Conservation (phyloP, 1,140 invertebrate species). For the Phortica variegata region DNA sequence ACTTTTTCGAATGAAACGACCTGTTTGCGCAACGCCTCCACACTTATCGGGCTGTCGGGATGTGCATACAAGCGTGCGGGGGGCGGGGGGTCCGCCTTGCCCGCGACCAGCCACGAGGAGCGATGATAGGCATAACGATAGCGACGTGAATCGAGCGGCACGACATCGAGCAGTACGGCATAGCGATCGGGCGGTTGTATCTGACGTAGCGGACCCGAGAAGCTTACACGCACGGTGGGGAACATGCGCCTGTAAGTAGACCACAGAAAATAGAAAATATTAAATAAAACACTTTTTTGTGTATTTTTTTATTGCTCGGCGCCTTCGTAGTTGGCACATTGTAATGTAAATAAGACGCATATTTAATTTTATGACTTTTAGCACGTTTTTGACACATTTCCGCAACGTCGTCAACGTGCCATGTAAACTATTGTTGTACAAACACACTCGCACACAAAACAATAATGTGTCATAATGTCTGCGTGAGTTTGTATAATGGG, state of each 20-base stretch:
- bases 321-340: conserved; percentile 16
- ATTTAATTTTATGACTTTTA: conserved; percentile 56
- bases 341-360: conserved; percentile 48
- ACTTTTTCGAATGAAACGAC: conserved; percentile 99
- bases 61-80: conserved; percentile 92
- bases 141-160: conserved; percentile 93
- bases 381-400: conserved; percentile 55
- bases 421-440: neutral
- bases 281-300: conserved; percentile 12
- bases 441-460: neutral
- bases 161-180: conserved; percentile 95
- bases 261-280: conserved; percentile 37
- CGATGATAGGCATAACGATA: conserved; percentile 98
- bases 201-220: conserved; percentile 74
- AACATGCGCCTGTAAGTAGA: conserved; percentile 87
- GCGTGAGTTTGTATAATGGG: no score
- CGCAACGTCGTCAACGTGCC: conserved; percentile 32
- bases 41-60: conserved; percentile 95
- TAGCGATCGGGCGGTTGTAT: conserved; percentile 70
- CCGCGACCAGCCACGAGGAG: conserved; percentile 96
- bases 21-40: conserved; percentile 93
- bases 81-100: conserved; percentile 96
- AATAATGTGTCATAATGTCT: neutral
- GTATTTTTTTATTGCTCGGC: conserved; percentile 30
- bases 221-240: conserved; percentile 91